A percentile compares a stretch with the other conserved stretches of the same genome.
These are phyloP conservation scores for Malacoctenus gilli DNA, from an alignment of 2,797 vertebrate genomes.

Conservation along the genomic window DNA sequence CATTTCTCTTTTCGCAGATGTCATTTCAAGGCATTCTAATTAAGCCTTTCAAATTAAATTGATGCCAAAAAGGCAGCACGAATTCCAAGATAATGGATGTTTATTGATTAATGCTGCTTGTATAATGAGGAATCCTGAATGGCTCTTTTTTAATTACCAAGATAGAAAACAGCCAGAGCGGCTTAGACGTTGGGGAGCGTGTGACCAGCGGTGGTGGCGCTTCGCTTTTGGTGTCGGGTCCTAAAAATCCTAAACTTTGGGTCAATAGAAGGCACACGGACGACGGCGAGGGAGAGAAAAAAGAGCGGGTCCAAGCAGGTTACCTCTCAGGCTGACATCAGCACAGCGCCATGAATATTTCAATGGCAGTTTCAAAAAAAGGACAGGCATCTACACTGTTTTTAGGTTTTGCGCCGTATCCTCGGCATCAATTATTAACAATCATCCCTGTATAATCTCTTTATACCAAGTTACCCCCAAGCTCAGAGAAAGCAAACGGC, in stretches of 20 bases:
- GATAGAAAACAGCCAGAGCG: too few relatives aligned
- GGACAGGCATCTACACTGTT: constrained; percentile 64
- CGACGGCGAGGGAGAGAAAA: constrained; percentile 7
- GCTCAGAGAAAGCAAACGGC: constrained; percentile 45
- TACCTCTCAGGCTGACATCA: constrained; percentile 55
- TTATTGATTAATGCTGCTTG: constrained; percentile 6
- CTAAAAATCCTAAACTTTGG: constrained; percentile 30
- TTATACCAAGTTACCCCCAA: constrained; percentile 50
- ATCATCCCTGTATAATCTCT: constrained; percentile 66
- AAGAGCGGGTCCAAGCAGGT: constrained; percentile 43
- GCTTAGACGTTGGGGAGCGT: neutral
- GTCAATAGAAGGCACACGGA: constrained; percentile 10
- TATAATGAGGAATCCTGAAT: neutral
- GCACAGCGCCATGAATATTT: constrained; percentile 70
- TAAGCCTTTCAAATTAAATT: constrained; percentile 2
- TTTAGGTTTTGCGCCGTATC: constrained; percentile 60
- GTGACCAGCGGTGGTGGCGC: neutral
- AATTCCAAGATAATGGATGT: constrained; percentile 3
- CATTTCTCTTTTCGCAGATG: neutral
- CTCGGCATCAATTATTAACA: constrained; percentile 75
- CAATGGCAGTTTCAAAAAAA: constrained; percentile 58
- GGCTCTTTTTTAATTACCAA: neutral
- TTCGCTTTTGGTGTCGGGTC: neutral
- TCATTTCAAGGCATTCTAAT: neutral
- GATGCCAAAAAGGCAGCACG: neutral